Percentiles rank a stretch among this genome's conserved stretches.
Evolutionary conservation across 2,888 invertebrate species (phyloP).

Genomic region (Ametastegia equiseti): DNA sequence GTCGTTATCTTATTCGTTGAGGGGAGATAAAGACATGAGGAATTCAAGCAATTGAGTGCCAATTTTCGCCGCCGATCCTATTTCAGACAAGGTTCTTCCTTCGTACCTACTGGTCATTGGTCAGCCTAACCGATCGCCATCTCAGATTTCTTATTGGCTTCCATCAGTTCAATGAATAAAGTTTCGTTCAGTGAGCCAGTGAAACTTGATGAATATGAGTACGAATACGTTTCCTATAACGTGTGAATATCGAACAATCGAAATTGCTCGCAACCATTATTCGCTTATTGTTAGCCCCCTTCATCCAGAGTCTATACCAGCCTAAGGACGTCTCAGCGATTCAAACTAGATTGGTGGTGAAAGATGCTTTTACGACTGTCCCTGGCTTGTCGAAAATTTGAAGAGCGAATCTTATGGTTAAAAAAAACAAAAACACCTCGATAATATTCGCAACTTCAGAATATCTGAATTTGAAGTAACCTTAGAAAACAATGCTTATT

Average conservation of each 20-base stretch:
- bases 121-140: not conserved
- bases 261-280: too few species aligned
- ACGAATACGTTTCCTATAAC: too few species aligned
- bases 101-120: not conserved
- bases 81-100: not conserved
- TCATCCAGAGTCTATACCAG: too few species aligned
- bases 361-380: not conserved
- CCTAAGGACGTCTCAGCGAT: not conserved
- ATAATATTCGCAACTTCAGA: not conserved
- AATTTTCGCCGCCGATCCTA: not conserved
- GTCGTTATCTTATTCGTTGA: not conserved
- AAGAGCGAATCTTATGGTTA: not conserved
- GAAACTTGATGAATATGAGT: too few species aligned
- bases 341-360: not conserved
- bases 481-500: too few species aligned
- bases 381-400: not conserved
- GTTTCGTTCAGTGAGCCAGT: too few species aligned
- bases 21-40: not conserved
- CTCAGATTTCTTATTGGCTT: too few species aligned
- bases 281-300: too few species aligned
- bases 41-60: not conserved
- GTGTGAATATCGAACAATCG: too few species aligned
- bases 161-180: too few species aligned
- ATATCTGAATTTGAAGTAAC: too few species aligned
- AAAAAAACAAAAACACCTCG: not conserved